Evolutionary conservation across 2,888 invertebrate genomes (phyloP).

Genomic region (Alsophila aescularia): DNA sequence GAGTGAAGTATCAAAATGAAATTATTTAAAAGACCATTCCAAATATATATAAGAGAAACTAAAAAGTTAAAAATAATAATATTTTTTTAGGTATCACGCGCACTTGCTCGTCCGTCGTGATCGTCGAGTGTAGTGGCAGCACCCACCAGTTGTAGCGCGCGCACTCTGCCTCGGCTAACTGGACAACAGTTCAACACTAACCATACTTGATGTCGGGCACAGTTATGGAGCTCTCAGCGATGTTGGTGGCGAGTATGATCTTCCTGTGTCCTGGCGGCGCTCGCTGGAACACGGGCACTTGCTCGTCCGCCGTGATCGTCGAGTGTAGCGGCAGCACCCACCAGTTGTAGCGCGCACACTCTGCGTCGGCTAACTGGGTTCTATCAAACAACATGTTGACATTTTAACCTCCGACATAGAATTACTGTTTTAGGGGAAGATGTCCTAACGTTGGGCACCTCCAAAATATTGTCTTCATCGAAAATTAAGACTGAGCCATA

Average conservation of each 20-base stretch:
- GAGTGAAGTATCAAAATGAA: no score
- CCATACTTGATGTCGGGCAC: slow-evolving; percentile 94
- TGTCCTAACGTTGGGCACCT: no score
- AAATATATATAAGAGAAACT: no score
- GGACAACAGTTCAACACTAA: slow-evolving; percentile 64
- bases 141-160: slow-evolving; percentile 80
- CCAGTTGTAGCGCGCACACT: slow-evolving; percentile 70
- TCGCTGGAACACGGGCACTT: slow-evolving; percentile 83
- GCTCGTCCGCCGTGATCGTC: slow-evolving; percentile 91
- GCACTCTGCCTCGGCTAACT: slow-evolving; percentile 53
- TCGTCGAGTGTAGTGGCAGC: slow-evolving; percentile 88
- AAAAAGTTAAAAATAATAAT: no score
- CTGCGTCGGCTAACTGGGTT: slow-evolving; percentile 48
- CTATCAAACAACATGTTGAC: slow-evolving; percentile 49
- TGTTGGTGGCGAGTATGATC: slow-evolving; percentile 95
- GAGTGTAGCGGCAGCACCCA: slow-evolving; percentile 88
- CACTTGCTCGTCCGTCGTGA: slow-evolving; percentile 90
- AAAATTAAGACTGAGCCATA: no score
- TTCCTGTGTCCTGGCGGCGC: slow-evolving; percentile 89
- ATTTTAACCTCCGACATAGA: no score
- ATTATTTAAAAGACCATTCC: no score
- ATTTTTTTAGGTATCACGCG: slow-evolving; percentile 55
- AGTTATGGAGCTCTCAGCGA: slow-evolving; percentile 96
- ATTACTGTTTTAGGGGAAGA: no score
- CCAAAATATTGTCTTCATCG: no score